A percentile compares a stretch with the other conserved stretches of the same genome.
These are phyloP conservation scores for Darevskia nairensis DNA, from an alignment of 2,797 vertebrate species.

Conservation along the genomic window DNA sequence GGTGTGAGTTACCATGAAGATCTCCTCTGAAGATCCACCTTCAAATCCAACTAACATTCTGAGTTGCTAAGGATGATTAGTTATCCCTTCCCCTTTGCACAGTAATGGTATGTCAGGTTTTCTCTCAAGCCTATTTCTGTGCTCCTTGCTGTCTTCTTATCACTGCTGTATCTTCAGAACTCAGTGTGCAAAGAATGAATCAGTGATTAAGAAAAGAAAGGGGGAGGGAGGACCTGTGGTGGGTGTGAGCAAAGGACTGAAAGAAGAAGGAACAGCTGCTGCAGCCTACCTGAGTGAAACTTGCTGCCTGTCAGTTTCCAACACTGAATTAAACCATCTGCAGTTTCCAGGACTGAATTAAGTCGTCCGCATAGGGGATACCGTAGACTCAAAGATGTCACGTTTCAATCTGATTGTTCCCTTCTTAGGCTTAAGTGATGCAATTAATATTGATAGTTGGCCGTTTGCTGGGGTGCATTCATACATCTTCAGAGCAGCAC, in stretches of 20 bases:
- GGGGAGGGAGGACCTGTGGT: too few species aligned
- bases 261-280: conserved; percentile 30
- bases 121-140: conserved; percentile 43
- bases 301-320: conserved; percentile 47
- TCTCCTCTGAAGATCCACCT: background rate
- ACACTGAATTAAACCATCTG: conserved; percentile 42
- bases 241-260: background rate
- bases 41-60: too few species aligned
- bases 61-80: too few species aligned
- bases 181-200: background rate
- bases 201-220: background rate
- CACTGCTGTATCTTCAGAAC: conserved; percentile 22
- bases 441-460: conserved; percentile 44
- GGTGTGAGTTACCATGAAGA: background rate
- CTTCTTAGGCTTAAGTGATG: conserved; percentile 48
- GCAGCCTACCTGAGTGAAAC: conserved; percentile 5
- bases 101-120: background rate
- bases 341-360: background rate
- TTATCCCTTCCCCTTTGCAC: background rate
- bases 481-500: background rate
- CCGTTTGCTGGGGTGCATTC: conserved; percentile 41
- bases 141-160: conserved; percentile 45
- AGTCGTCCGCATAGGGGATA: background rate
- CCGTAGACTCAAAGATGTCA: background rate
- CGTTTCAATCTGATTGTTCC: background rate